A percentile compares a stretch with the other conserved stretches of the same genome.
Evolutionary conservation across 1,140 invertebrate genomes (phyloP).

Genomic region (Batillaria attramentaria): DNA sequence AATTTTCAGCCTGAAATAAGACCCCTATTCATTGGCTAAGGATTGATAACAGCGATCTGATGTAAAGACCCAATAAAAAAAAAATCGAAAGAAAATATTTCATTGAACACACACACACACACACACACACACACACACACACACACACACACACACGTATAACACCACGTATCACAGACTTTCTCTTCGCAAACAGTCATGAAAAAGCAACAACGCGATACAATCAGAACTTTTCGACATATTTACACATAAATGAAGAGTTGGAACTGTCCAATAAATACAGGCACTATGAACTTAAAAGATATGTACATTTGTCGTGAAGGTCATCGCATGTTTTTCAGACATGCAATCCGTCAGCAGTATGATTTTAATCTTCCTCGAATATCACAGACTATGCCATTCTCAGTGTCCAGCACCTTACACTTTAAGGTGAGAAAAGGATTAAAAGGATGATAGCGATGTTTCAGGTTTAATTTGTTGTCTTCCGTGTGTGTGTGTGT

Average conservation of each 20-base stretch:
- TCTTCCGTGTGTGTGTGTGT: background rate
- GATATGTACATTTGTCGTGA: background rate
- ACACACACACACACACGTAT: background rate
- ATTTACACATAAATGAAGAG: background rate
- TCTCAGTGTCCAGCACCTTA: background rate
- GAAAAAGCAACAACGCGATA: background rate
- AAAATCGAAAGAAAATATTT: background rate
- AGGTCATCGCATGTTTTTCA: background rate
- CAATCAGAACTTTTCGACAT: background rate
- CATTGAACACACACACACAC: background rate
- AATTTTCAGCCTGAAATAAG: no score
- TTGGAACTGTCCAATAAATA: background rate
- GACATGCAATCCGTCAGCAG: background rate
- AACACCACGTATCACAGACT: background rate
- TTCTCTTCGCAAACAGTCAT: background rate
- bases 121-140: conserved; percentile 2
- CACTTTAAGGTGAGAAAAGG: background rate
- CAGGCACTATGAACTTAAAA: background rate
- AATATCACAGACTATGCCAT: background rate
- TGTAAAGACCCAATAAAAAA: no score
- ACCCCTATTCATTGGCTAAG: background rate
- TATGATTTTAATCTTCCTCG: background rate
- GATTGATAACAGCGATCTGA: background rate
- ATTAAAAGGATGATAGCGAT: background rate
- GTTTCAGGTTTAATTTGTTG: background rate